phyloP scores from a whole-genome alignment of 2,888 invertebrate species.

The Scotopteryx bipunctaria region DNA sequence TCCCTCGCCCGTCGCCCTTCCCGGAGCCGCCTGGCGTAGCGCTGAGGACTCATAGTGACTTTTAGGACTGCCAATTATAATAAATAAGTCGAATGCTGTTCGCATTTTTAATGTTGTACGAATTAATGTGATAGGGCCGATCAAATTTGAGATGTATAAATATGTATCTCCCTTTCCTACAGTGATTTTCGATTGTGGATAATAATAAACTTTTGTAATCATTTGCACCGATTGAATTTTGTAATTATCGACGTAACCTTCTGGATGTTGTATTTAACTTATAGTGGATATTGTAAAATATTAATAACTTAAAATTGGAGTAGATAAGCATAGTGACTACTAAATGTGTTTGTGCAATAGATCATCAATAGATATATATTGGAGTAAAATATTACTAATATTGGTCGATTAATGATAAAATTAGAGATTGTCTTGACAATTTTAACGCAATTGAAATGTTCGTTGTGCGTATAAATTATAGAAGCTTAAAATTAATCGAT shows the following conservation, averaged over 20 bases:
- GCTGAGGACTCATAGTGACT: constrained; percentile 58
- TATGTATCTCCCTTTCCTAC: constrained; percentile 58
- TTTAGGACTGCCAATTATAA: constrained; percentile 76
- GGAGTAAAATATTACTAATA: constrained; percentile 54
- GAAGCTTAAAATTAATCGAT: constrained; percentile 76
- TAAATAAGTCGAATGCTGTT: constrained; percentile 60
- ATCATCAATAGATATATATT: constrained; percentile 60
- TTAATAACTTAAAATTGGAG: constrained; percentile 73
- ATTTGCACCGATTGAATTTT: constrained; percentile 79
- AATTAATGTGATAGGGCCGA: constrained; percentile 72
- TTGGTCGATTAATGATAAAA: constrained; percentile 53
- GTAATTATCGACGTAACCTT: constrained; percentile 79
- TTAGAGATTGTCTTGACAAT: constrained; percentile 61
- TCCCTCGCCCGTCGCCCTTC: constrained; percentile 5
- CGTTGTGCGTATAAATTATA: constrained; percentile 69
- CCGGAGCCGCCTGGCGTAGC: constrained; percentile 30
- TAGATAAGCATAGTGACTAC: constrained; percentile 73
- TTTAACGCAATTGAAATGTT: constrained; percentile 64
- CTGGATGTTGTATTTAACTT: constrained; percentile 81
- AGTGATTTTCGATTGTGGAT: constrained; percentile 59
- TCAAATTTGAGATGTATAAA: constrained; percentile 63
- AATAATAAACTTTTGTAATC: constrained; percentile 68
- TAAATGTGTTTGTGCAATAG: constrained; percentile 79
- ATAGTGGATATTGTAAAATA: constrained; percentile 78
- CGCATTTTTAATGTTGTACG: constrained; percentile 70